Conservation (phyloP, 2,888 invertebrate genomes). For the Odontomyia ornata region DNA sequence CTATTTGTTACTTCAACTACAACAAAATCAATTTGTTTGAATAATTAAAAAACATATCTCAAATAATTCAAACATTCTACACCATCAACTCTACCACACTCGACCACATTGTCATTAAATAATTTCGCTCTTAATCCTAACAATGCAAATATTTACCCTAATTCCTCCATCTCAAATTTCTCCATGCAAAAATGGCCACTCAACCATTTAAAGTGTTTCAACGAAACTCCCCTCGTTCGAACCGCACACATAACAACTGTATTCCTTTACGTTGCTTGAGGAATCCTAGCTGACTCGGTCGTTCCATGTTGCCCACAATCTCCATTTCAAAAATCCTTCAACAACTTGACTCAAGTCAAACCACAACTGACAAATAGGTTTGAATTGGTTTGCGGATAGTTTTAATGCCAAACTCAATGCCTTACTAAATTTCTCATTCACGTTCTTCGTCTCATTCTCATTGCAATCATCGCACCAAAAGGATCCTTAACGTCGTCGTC, state of each 20-base stretch:
- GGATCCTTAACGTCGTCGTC: too few relatives aligned
- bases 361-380: conserved; percentile 44
- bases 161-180: neutral
- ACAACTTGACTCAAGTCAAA: conserved; percentile 36
- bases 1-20: too few relatives aligned
- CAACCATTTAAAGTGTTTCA: conserved; percentile 18
- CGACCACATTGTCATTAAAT: conserved; percentile 16
- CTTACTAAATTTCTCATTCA: conserved; percentile 31
- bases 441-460: neutral
- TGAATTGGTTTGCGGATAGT: conserved; percentile 44
- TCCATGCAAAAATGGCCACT: neutral
- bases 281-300: neutral
- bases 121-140: conserved; percentile 6
- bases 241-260: conserved; percentile 14
- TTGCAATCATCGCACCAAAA: neutral
- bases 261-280: neutral
- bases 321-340: conserved; percentile 39
- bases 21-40: neutral
- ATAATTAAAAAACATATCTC: neutral
- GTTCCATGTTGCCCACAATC: neutral
- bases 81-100: neutral
- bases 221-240: neutral
- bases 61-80: neutral
- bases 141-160: conserved; percentile 18
- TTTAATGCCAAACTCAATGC: conserved; percentile 44